Conservation (phyloP, 2,113 vertebrate genomes). For the Heterotis niloticus region DNA sequence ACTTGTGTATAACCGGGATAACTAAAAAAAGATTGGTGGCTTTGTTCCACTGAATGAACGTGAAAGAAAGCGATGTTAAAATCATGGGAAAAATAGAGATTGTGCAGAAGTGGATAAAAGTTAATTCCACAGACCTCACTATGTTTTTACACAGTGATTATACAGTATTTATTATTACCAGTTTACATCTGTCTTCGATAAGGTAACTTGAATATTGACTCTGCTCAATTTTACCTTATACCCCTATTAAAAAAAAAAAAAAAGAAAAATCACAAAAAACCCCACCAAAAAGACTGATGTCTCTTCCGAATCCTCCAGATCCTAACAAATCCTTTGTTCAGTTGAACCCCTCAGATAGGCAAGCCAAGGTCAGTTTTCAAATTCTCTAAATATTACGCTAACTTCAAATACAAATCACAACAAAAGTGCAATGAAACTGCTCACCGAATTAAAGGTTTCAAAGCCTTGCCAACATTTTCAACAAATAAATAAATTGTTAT, state of each 20-base stretch:
- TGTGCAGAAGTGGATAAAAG: too few relatives aligned
- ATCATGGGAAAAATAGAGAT: too few relatives aligned
- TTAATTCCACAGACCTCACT: too few relatives aligned
- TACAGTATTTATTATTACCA: not conserved
- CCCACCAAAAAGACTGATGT: too few relatives aligned
- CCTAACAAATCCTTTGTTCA: not conserved
- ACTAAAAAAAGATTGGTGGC: too few relatives aligned
- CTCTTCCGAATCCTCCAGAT: not conserved
- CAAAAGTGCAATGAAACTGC: not conserved
- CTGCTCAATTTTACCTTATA: too few relatives aligned
- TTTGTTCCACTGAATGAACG: too few relatives aligned
- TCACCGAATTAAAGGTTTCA: not conserved
- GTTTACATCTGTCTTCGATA: not conserved
- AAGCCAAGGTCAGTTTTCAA: not conserved
- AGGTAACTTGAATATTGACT: not conserved
- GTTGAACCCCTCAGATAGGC: not conserved
- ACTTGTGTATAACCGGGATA: too few relatives aligned
- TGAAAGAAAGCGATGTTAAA: too few relatives aligned
- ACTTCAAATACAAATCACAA: too few relatives aligned
- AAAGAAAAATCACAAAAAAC: too few relatives aligned
- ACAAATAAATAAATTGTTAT: not conserved
- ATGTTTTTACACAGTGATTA: not conserved
- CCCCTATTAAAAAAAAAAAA: too few relatives aligned
- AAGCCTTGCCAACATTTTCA: not conserved
- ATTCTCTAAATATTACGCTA: not conserved